Base-by-base conservation (phyloP, 1,140 invertebrate species). In the Riptortus pedestris region DNA sequence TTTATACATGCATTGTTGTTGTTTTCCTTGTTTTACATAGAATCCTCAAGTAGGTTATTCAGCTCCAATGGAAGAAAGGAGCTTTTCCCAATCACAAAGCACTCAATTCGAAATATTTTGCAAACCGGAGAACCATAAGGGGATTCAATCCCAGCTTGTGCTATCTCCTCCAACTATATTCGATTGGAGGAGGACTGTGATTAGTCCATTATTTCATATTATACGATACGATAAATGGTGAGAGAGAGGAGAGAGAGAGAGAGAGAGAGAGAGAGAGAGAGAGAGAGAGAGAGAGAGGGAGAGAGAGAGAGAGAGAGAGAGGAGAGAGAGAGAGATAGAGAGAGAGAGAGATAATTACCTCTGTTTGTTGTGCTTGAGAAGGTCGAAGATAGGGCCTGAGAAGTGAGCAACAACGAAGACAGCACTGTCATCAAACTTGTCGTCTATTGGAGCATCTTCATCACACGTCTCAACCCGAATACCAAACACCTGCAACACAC, bases 351-450 rank as follows among this genome's bases (percentile, higher is more conserved):
- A 57, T 18, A 33, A 51, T 60, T 61, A 67, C 67, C 69, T 70
- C 31, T 68, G 67, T n/a, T 63, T 67, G 26, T 62, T 22, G 57
- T 65, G 45, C 22, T 67, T 63, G 12, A 70, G 65, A 14, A 55
- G 31, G 5, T 67, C 67, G 31, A 65, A 69, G 12, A 67, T 33
- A 14, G 63, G 12, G 2, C 69, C 69, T 57, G 61, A 59, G 62
- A 69, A 69, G 51, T 70, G 67, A 24, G 69, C 66, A n/a, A 70
- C 33, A 20, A 69, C 65, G 57, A 69, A 69, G 9, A 67, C 51
- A 26, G 58, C 61, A 22, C 63, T 57, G 31, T 27, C 9, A 2
- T 26, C 22, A n/a, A 33, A 27, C 5, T 26, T 27, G 22, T 63
- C 45, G 7, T 64, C 5, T 60, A 65, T 67, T 47, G 68, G 63